These are phyloP conservation scores for Patella depressa DNA, from an alignment of 2,888 invertebrate genomes.

Conservation along the genomic window DNA sequence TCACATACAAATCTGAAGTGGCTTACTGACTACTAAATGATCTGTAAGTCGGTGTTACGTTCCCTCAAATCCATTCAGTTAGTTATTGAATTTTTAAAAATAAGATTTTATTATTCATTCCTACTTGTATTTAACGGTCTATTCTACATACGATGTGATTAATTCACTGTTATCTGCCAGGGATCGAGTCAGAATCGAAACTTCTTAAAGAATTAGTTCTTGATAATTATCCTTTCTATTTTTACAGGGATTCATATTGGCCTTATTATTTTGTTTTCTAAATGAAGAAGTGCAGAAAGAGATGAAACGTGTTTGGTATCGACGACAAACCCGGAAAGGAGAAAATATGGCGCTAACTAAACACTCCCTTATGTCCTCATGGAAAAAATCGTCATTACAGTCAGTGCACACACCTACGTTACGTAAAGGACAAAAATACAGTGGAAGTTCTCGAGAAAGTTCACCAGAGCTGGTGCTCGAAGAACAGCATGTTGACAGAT, in stretches of 20 bases:
- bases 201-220: not conserved
- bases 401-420: not conserved
- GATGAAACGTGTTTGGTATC: conserved; percentile 32
- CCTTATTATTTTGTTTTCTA: conserved; percentile 80
- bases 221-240: conserved; percentile 21
- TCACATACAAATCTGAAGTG: too few relatives aligned
- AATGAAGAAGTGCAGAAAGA: conserved; percentile 75
- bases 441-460: not conserved
- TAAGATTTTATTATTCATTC: too few relatives aligned
- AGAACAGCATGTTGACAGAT: not conserved
- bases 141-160: too few relatives aligned
- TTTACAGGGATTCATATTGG: conserved; percentile 79
- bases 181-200: too few relatives aligned
- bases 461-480: not conserved
- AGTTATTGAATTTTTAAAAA: too few relatives aligned
- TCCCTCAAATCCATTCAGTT: too few relatives aligned
- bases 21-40: too few relatives aligned
- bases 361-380: conserved; percentile 1
- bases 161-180: too few relatives aligned
- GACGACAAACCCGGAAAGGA: conserved; percentile 26
- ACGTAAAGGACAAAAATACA: not conserved
- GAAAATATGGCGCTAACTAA: conserved; percentile 18
- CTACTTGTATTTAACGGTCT: too few relatives aligned
- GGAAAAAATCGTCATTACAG: conserved; percentile 11
- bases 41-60: too few relatives aligned